A percentile compares a stretch with the other conserved stretches of the same genome.
Evolutionary conservation across 1,140 invertebrate genomes (phyloP).

Genomic region (Branchinecta lynchi): DNA sequence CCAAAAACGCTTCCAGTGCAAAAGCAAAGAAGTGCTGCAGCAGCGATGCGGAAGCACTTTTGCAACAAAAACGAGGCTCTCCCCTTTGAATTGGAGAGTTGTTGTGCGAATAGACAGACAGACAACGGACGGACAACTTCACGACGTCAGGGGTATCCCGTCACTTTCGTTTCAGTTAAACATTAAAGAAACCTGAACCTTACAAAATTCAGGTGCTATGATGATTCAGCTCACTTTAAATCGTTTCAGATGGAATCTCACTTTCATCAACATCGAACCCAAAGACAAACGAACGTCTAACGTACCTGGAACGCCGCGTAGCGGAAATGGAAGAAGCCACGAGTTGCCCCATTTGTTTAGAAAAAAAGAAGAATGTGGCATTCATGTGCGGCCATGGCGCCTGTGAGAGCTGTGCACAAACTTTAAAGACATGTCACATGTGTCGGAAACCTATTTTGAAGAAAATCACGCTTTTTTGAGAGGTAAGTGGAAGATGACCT

Average conservation of each 20-base stretch:
- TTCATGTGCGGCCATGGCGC: constrained; percentile 79
- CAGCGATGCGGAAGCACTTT: too few species aligned
- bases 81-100: too few species aligned
- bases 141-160: too few species aligned
- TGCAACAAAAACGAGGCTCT: too few species aligned
- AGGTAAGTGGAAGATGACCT: background rate
- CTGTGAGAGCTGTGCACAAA: constrained; percentile 63
- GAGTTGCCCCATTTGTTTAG: constrained; percentile 62
- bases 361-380: constrained; percentile 46
- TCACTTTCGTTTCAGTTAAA: too few species aligned
- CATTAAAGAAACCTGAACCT: too few species aligned
- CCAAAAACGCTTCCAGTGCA: too few species aligned
- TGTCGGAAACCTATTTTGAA: constrained; percentile 72
- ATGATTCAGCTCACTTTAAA: too few species aligned
- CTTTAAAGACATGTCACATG: constrained; percentile 76
- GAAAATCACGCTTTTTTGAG: constrained; percentile 54
- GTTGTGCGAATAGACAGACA: too few species aligned
- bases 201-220: too few species aligned
- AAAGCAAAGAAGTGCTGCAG: too few species aligned
- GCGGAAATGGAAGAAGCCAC: constrained; percentile 73
- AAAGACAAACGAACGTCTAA: constrained; percentile 42
- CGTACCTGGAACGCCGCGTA: constrained; percentile 64
- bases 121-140: too few species aligned
- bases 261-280: constrained; percentile 39
- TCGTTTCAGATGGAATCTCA: constrained; percentile 34